These are phyloP conservation scores for Drosophila willistoni DNA, from an alignment of 1,140 invertebrate genomes.

Conservation along the genomic window DNA sequence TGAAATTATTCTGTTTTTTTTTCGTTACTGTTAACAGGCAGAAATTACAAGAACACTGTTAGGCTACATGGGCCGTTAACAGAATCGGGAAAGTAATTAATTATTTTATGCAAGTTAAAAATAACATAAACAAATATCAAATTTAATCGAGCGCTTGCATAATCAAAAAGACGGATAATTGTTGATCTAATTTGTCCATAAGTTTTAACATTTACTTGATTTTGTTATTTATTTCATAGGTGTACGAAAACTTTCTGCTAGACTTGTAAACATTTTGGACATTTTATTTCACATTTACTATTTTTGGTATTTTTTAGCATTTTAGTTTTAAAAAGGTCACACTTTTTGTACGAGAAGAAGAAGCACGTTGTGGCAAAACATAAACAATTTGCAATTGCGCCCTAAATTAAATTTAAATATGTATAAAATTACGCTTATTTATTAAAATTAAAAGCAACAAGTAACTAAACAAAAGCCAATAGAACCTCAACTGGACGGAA, in stretches of 20 bases:
- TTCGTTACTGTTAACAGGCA: slow-evolving; percentile 1
- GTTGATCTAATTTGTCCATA: no score
- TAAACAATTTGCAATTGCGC: slow-evolving; percentile 1
- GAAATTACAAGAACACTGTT: neutral
- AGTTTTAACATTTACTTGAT: no score
- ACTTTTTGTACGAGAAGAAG: neutral
- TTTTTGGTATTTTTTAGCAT: neutral
- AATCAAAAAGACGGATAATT: no score
- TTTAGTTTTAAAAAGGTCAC: neutral
- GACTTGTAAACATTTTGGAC: neutral
- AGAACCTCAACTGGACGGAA: neutral
- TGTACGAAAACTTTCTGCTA: no score
- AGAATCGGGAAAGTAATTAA: neutral
- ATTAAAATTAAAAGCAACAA: neutral
- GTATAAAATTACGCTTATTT: neutral
- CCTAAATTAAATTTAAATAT: neutral
- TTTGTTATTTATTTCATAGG: no score
- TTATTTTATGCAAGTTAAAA: no score
- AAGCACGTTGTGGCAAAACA: neutral
- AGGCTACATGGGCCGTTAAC: neutral
- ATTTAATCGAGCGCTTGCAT: no score
- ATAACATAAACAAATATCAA: no score
- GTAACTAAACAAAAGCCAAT: neutral
- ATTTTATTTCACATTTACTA: neutral
- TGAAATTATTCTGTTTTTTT: slow-evolving; percentile 1